These are phyloP conservation scores for Callionymus lyra DNA, from an alignment of 2,113 vertebrate species.

Conservation along the genomic window DNA sequence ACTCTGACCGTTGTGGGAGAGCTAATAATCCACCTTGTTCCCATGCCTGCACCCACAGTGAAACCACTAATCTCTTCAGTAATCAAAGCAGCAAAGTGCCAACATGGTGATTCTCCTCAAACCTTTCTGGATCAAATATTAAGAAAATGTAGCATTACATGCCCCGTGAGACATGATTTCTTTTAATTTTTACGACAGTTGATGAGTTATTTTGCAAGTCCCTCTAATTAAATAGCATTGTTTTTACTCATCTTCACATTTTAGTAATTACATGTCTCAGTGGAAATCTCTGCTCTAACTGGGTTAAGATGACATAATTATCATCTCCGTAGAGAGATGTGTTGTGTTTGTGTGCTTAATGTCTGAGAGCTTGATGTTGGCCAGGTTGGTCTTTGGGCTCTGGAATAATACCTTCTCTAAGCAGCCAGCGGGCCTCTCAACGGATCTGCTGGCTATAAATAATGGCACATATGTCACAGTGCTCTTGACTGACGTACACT, in stretches of 20 bases:
- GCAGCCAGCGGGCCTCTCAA: constrained; percentile 39
- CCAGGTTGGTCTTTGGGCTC: constrained; percentile 35
- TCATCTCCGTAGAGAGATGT: neutral
- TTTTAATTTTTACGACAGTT: neutral
- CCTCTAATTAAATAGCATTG: neutral
- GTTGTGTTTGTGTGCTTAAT: constrained; percentile 9
- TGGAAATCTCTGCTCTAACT: neutral
- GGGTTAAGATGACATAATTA: constrained; percentile 10
- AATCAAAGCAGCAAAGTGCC: constrained; percentile 24
- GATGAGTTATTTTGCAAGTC: neutral
- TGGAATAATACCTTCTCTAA: constrained; percentile 46
- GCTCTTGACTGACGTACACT: constrained; percentile 33
- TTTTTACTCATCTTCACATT: neutral
- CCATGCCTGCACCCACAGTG: constrained; percentile 11
- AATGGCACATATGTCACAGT: constrained; percentile 50
- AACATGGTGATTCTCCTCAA: constrained; percentile 18
- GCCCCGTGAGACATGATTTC: neutral
- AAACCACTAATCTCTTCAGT: constrained; percentile 32
- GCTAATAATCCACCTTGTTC: constrained; percentile 15
- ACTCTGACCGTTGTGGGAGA: neutral
- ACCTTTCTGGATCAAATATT: neutral
- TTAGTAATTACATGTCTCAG: constrained; percentile 4
- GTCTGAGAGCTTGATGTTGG: constrained; percentile 7
- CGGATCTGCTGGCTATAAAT: constrained; percentile 57
- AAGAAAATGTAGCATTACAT: neutral